phyloP scores from a whole-genome alignment of 2,797 vertebrate species.

The Xenentodon cancila region DNA sequence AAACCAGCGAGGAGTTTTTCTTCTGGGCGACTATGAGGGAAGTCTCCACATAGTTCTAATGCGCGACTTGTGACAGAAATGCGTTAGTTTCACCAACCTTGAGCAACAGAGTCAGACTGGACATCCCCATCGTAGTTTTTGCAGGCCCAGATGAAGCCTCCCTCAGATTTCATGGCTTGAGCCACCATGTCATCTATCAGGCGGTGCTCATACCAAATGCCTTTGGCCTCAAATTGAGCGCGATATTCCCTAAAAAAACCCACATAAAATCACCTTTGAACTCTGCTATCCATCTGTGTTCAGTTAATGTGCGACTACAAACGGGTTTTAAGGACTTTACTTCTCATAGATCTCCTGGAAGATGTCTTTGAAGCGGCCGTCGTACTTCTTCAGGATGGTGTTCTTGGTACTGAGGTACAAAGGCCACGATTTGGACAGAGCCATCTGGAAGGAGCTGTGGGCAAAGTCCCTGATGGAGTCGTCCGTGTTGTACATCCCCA shows the following conservation, averaged over 20 bases:
- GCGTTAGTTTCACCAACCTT: conserved; percentile 81
- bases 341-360: conserved; percentile 98
- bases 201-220: conserved; percentile 97
- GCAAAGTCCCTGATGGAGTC: conserved; percentile 94
- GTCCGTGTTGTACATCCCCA: conserved; percentile 99
- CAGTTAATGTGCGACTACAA: not conserved
- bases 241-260: conserved; percentile 87
- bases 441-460: conserved; percentile 99
- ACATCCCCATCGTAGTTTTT: conserved; percentile 99
- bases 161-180: conserved; percentile 97
- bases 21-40: too few species aligned
- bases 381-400: conserved; percentile 97
- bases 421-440: conserved; percentile 88
- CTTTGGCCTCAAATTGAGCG: conserved; percentile 89
- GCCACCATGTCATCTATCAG: conserved; percentile 99
- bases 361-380: conserved; percentile 97
- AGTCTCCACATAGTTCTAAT: too few species aligned
- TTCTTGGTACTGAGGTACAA: conserved; percentile 99
- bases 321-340: conserved; percentile 70
- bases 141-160: conserved; percentile 99
- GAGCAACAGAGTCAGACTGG: conserved; percentile 96
- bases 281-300: not conserved
- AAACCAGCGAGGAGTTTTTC: not conserved
- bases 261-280: not conserved
- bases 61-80: too few species aligned